phyloP scores from a whole-genome alignment of 2,888 invertebrate genomes.

The Thecophora atra region DNA sequence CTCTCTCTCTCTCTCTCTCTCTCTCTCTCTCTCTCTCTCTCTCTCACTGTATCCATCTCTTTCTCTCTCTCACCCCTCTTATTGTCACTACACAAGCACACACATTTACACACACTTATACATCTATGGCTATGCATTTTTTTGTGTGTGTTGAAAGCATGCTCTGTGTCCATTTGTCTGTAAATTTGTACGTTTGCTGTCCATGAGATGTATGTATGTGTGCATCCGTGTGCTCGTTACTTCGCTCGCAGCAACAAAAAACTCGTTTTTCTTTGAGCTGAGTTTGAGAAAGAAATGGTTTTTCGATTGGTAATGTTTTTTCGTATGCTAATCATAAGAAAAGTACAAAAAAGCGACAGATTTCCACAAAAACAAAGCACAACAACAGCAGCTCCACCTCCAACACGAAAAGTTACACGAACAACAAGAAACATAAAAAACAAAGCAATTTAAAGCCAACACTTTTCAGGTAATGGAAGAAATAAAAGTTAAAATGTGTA shows the following conservation, averaged over 20 bases:
- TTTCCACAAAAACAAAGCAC: too few species aligned
- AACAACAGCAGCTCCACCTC: too few species aligned
- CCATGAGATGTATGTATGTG: neutral
- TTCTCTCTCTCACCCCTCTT: neutral
- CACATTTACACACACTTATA: slow-evolving; percentile 4
- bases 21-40: neutral
- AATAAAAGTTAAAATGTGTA: neutral
- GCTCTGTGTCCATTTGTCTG: slow-evolving; percentile 6
- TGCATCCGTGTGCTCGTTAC: neutral
- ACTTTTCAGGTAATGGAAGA: too few species aligned
- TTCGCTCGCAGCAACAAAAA: slow-evolving; percentile 1
- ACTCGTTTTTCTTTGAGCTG: neutral
- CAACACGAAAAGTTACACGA: too few species aligned
- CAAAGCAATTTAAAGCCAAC: neutral
- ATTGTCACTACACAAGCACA: slow-evolving; percentile 6
- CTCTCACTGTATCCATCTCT: neutral
- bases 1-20: neutral
- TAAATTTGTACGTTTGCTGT: neutral
- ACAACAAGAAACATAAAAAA: neutral
- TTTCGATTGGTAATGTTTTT: neutral
- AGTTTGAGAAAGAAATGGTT: neutral
- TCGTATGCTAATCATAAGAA: neutral
- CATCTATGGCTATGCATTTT: slow-evolving; percentile 22
- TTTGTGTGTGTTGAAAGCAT: slow-evolving; percentile 29
- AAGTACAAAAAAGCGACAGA: too few species aligned